Base-by-base conservation (phyloP, 1,140 invertebrate genomes). In the Trichonephila clavata region DNA sequence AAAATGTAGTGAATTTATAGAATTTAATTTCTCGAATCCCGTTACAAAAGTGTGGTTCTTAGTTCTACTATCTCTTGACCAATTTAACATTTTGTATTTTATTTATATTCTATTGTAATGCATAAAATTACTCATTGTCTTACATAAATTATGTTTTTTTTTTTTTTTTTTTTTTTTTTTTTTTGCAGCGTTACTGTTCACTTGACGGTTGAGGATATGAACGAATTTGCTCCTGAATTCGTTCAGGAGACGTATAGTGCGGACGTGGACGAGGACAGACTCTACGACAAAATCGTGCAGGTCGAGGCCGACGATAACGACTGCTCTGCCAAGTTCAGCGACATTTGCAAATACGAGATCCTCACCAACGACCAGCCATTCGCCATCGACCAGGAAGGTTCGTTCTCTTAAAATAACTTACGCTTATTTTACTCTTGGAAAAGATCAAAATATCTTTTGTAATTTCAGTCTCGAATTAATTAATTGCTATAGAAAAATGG, bases 311-410 rank as follows among this genome's bases (percentile, higher is more conserved):
- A 97, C 0, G 98, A 99, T 95, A 96, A 98, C 60, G 98, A 99
- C 95, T 98, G 98, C 95, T 99, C 98, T 2, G 97, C 98, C 20
- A 97, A 98, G 94, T 99, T 97, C 95, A 98, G 98, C 7, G 98
- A 98, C 95, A 98, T 99, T 39, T 99, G 98, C 97, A 98, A 98
- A 95, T 99, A 99, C 96, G 98, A 99, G 95, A 98, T 99, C 94
- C 96, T 99, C 86, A 94, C 94, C 18, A 32, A 93, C 14, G 98
- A 98, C 95, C 94, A 98, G 95, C 99, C 98, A 0, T 99, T 99
- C 95, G 97, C 97, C 68, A 98, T 99, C 95, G 98, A 99, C 96
- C 98, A 98, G 95, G 98, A 99, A 95, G 98, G 98, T 97, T 95
- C 96, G 94, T 93, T 20, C 21, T 63, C 61, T 20, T 18, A 61